phyloP scores from a whole-genome alignment of 2,797 vertebrate species.

The Kryptolebias ocellatus region DNA sequence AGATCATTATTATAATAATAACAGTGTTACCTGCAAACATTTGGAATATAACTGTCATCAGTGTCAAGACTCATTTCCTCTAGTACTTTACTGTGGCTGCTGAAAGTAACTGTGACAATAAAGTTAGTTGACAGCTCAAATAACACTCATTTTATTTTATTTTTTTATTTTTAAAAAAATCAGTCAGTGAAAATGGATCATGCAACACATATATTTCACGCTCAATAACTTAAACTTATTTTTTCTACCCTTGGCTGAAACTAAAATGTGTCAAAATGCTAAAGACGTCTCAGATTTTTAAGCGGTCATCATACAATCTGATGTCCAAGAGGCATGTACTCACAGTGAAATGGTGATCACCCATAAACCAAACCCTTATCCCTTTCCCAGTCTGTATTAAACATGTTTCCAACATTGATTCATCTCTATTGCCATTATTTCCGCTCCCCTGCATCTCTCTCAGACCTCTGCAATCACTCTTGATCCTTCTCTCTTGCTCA shows the following conservation, averaged over 20 bases:
- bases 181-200: no score
- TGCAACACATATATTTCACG: no score
- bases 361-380: not conserved
- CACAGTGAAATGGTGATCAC: not conserved
- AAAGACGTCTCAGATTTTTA: not conserved
- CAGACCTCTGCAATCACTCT: constrained; percentile 40
- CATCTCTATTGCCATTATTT: constrained; percentile 35
- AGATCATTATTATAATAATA: no score
- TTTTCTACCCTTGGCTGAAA: not conserved
- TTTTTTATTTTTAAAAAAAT: no score
- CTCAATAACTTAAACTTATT: no score
- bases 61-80: no score
- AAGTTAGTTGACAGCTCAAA: no score
- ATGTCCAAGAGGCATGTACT: not conserved
- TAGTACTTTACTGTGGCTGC: no score
- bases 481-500: constrained; percentile 33
- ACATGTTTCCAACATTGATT: constrained; percentile 49
- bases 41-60: no score
- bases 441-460: constrained; percentile 22
- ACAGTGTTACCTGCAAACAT: no score
- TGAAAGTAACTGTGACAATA: no score
- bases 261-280: not conserved
- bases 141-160: no score
- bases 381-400: constrained; percentile 32
- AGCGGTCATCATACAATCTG: not conserved